Conservation (phyloP, 2,797 vertebrate genomes). For the Acipenser ruthenus region DNA sequence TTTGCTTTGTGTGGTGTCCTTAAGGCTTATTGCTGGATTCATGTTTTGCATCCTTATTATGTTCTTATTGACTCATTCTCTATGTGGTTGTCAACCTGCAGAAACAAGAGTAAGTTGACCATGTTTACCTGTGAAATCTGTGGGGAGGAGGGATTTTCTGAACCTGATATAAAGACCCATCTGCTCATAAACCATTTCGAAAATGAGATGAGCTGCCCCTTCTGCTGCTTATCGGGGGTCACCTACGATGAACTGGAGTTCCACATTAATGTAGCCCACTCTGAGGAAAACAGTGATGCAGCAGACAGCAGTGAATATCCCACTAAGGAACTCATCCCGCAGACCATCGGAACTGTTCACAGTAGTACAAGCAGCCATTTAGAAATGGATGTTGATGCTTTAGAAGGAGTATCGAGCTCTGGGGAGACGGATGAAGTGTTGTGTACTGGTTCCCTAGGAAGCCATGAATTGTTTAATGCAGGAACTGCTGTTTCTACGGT, state of each 20-base stretch:
- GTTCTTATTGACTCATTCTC: too few relatives aligned
- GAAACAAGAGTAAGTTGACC: constrained; percentile 7
- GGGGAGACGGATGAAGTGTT: neutral
- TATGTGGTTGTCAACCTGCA: neutral
- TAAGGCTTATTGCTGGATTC: too few relatives aligned
- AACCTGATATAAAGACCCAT: constrained; percentile 69
- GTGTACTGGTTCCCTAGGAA: neutral
- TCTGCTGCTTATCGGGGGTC: constrained; percentile 64
- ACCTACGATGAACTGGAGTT: constrained; percentile 64
- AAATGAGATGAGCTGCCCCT: constrained; percentile 53
- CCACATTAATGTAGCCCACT: constrained; percentile 63
- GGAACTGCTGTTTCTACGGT: too few relatives aligned
- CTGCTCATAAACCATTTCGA: constrained; percentile 65
- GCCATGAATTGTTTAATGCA: neutral
- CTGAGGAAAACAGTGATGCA: constrained; percentile 35
- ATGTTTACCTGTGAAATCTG: constrained; percentile 77
- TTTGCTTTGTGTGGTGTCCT: too few relatives aligned
- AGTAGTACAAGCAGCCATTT: neutral
- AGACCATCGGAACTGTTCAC: neutral
- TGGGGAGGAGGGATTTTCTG: constrained; percentile 57
- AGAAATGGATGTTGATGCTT: neutral
- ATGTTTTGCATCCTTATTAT: too few relatives aligned
- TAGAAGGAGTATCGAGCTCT: neutral
- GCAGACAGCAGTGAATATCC: neutral
- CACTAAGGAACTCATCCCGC: neutral